Evolutionary conservation across 2,797 vertebrate genomes (phyloP).

Genomic region (Siniperca undulata): DNA sequence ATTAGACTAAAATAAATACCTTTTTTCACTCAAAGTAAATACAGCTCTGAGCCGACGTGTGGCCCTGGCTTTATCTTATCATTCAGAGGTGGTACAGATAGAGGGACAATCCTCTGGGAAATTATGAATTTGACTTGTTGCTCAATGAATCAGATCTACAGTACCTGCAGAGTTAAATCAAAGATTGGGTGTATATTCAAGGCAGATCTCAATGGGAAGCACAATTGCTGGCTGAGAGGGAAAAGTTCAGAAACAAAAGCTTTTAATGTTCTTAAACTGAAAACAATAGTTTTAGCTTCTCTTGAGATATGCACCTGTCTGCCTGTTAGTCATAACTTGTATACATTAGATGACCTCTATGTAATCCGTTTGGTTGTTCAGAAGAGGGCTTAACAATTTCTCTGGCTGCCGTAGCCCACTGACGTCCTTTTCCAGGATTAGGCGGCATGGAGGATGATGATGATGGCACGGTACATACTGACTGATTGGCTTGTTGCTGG

Average conservation of each 20-base stretch:
- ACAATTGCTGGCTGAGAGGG: not conserved
- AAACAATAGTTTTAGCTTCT: constrained; percentile 4
- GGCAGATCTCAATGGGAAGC: not conserved
- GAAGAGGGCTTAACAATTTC: constrained; percentile 44
- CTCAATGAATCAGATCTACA: not conserved
- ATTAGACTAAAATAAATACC: constrained; percentile 67
- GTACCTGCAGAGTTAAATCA: not conserved
- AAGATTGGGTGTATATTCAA: not conserved
- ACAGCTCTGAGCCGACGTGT: not conserved
- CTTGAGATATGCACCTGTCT: not conserved
- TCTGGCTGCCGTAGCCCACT: constrained; percentile 26
- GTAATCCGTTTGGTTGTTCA: constrained; percentile 54
- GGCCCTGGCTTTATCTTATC: constrained; percentile 37
- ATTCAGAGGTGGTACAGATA: not conserved
- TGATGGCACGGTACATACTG: constrained; percentile 37
- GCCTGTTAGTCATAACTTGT: not conserved
- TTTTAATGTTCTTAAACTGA: not conserved
- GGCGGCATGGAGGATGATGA: not conserved
- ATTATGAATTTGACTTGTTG: constrained; percentile 11
- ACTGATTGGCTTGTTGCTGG: constrained; percentile 46
- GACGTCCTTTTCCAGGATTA: constrained; percentile 72
- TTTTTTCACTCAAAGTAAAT: constrained; percentile 33
- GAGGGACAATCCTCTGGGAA: not conserved
- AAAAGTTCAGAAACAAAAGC: not conserved
- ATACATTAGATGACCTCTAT: constrained; percentile 33